phyloP scores from a whole-genome alignment of 2,888 invertebrate species.

The Idaea biselata region DNA sequence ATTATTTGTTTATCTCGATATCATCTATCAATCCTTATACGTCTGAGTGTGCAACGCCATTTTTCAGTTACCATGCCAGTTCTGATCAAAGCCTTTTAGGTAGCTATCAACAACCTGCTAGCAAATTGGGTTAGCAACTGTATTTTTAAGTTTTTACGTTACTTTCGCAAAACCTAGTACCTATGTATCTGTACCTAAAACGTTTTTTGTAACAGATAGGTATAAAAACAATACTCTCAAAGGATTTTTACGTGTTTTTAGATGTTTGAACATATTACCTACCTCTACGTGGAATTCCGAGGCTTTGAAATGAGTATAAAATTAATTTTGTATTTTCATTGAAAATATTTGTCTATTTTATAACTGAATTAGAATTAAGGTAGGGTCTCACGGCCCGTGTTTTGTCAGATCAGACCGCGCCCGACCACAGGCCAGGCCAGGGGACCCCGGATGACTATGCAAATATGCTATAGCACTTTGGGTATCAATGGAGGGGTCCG shows the following conservation, averaged over 20 bases:
- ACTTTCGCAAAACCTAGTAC: not conserved
- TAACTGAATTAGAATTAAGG: no score
- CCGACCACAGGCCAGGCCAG: no score
- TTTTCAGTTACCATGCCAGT: no score
- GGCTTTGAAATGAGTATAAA: not conserved
- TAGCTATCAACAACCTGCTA: constrained; percentile 3
- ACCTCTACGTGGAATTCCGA: not conserved
- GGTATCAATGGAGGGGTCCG: no score
- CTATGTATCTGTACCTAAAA: constrained; percentile 3
- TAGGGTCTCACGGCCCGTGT: no score
- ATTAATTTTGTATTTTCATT: not conserved
- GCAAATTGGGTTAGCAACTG: constrained; percentile 7
- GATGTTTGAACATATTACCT: not conserved
- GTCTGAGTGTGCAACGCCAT: no score
- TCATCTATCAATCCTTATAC: no score
- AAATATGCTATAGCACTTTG: no score
- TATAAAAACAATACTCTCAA: not conserved
- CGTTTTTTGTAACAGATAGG: not conserved
- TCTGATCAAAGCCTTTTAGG: constrained; percentile 6
- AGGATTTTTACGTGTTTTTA: not conserved
- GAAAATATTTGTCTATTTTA: not conserved
- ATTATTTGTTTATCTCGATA: no score
- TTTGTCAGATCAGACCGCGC: no score
- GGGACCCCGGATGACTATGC: no score
- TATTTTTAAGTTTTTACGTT: constrained; percentile 7